Evolutionary conservation across 2,113 vertebrate species (phyloP).

Genomic region (Mesitornis unicolor): DNA sequence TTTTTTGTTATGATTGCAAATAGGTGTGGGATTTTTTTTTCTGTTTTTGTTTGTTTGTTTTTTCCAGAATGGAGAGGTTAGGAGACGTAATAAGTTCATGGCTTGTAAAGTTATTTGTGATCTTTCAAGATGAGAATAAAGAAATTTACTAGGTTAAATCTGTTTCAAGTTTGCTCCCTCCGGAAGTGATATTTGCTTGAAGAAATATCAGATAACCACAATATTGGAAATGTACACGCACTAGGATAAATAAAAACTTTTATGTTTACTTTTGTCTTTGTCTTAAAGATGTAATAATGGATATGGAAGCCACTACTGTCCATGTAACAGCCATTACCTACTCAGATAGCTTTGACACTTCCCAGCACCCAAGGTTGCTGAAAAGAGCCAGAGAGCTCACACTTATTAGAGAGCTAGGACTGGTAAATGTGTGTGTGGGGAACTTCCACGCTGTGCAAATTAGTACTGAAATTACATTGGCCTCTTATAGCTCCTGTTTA

Average conservation of each 20-base stretch:
- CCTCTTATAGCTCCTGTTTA: not conserved
- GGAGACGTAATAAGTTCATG: rapidly evolving
- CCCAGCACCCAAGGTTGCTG: not conserved
- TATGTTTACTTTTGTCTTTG: not conserved
- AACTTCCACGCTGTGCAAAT: not conserved
- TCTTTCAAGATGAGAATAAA: not conserved
- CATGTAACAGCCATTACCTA: not conserved
- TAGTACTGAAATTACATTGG: not conserved
- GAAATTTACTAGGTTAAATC: not conserved
- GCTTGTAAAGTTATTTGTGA: not conserved
- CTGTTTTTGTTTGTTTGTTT: no score
- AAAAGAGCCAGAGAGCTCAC: not conserved
- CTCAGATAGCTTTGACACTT: not conserved
- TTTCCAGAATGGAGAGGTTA: not conserved
- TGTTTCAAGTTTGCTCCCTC: not conserved
- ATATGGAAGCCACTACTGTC: not conserved
- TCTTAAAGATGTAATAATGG: not conserved
- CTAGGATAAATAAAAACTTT: not conserved
- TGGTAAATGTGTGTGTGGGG: not conserved
- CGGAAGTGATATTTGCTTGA: not conserved
- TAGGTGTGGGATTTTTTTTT: not conserved
- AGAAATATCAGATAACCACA: not conserved
- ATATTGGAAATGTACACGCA: not conserved
- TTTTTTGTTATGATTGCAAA: not conserved
- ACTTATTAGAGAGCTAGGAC: not conserved